Evolutionary conservation across 1,140 invertebrate species (phyloP), one percentile per base, ranked within the genome.

Genomic region (Leptinotarsa defecta): DNA sequence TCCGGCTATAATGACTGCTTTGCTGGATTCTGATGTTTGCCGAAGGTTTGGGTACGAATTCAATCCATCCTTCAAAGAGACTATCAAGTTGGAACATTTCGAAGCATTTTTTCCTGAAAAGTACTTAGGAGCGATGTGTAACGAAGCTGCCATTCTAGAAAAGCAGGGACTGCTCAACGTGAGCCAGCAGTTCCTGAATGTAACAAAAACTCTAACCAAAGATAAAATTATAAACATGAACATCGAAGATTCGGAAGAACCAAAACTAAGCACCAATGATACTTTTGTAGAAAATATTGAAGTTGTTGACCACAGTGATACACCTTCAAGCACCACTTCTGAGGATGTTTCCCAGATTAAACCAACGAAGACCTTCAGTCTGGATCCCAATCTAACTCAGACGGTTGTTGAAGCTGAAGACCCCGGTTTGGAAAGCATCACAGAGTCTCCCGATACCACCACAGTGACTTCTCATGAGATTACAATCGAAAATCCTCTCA

Each of bases 101-200:
- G 49, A 84, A 84, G 86, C 75, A 81, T 83, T 93, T 76, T 90
- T 94, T 80, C 87, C 90, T 15, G 80, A 87, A 3, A 90, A 91
- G 77, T 93, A 93, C 81, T 84, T 94, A 69, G 89, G 92, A 13
- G 92, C 93, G n/a, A 85, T 95, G 62, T 95, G 94, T 83, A 93
- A 94, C 83, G 87, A 91, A 52, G 83, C 93, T 22, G 91, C 91
- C 3, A 89, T 91, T 61, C 88, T 88, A 61, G 89, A 92, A 76
- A 90, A 90, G 68, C 91, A 91, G 84, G 89, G 91, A n/a, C 87
- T 89, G n/a, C 84, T 92, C 67, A 92, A 92, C 80, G 87, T 88
- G 3, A 90, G 88, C 77, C 77, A 82, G 49, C 79, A 84, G 49
- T 79, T 80, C 68, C 72, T 76, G 2, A 83, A 82, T 62, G 68